Conservation (phyloP, 2,888 invertebrate species). For the Agrotis clavis region DNA sequence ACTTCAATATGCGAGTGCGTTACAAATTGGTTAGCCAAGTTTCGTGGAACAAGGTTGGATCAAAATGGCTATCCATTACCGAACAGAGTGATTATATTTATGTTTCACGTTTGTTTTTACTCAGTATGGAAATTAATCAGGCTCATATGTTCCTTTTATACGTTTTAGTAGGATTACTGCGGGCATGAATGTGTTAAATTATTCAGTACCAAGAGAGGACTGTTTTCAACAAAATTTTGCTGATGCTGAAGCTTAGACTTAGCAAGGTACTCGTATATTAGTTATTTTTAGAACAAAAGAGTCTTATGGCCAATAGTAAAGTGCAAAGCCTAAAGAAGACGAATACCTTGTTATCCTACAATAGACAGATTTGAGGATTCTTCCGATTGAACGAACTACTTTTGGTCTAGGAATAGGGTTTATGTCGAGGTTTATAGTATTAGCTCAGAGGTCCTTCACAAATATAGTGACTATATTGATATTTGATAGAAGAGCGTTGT, state of each 20-base stretch:
- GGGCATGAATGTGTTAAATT: background rate
- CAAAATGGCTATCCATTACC: slow-evolving; percentile 30
- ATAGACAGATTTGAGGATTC: slow-evolving; percentile 11
- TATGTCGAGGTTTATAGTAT: background rate
- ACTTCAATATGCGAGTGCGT: background rate
- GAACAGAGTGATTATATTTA: slow-evolving; percentile 16
- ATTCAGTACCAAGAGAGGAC: background rate
- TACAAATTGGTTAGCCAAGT: slow-evolving; percentile 29
- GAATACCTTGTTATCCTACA: slow-evolving; percentile 2
- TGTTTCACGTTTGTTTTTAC: slow-evolving; percentile 6
- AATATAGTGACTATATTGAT: background rate
- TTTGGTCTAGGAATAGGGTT: slow-evolving; percentile 4
- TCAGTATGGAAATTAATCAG: slow-evolving; percentile 4
- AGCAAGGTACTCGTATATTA: background rate
- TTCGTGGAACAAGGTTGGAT: slow-evolving; percentile 34
- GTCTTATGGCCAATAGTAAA: slow-evolving; percentile 9
- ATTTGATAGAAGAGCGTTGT: background rate
- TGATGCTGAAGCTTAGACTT: background rate
- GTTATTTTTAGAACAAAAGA: slow-evolving; percentile 12
- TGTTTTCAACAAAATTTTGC: background rate
- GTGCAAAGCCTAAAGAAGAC: background rate
- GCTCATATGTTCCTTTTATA: background rate
- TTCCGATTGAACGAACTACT: background rate
- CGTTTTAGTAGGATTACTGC: background rate
- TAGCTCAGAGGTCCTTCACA: background rate